A percentile compares a stretch with the other conserved stretches of the same genome.
These are phyloP conservation scores for Drosophila bunnanda DNA, from an alignment of 2,888 invertebrate genomes.

Conservation along the genomic window DNA sequence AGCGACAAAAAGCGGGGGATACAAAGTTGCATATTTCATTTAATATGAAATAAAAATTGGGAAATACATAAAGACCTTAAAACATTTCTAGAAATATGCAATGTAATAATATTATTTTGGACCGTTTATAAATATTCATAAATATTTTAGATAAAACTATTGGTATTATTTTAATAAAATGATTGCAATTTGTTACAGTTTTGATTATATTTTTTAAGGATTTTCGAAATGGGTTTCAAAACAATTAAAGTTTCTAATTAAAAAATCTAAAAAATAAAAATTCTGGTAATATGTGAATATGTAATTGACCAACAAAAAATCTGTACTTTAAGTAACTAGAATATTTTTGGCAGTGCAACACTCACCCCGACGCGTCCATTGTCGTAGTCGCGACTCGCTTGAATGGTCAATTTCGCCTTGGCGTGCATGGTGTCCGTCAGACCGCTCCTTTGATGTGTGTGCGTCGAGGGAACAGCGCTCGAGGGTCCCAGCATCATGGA, in stretches of 20 bases:
- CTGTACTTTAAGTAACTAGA: not conserved
- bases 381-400: slow-evolving; percentile 90
- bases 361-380: slow-evolving; percentile 88
- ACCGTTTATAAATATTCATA: no score
- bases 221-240: not conserved
- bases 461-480: slow-evolving; percentile 63
- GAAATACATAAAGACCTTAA: not conserved
- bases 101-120: no score
- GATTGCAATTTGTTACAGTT: slow-evolving; percentile 32
- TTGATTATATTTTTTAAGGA: slow-evolving; percentile 45
- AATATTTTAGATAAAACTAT: not conserved
- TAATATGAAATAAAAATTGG: not conserved
- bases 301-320: not conserved
- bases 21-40: not conserved
- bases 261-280: not conserved
- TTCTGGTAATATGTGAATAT: not conserved
- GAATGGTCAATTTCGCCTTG: slow-evolving; percentile 92
- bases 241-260: not conserved
- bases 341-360: not conserved
- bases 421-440: slow-evolving; percentile 94
- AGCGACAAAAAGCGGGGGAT: not conserved
- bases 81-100: no score
- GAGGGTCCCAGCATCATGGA: slow-evolving; percentile 69
- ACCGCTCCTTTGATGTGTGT: slow-evolving; percentile 89
- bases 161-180: slow-evolving; percentile 13